These are phyloP conservation scores for Trachelus iudaicus DNA, from an alignment of 2,888 invertebrate genomes.

Conservation along the genomic window DNA sequence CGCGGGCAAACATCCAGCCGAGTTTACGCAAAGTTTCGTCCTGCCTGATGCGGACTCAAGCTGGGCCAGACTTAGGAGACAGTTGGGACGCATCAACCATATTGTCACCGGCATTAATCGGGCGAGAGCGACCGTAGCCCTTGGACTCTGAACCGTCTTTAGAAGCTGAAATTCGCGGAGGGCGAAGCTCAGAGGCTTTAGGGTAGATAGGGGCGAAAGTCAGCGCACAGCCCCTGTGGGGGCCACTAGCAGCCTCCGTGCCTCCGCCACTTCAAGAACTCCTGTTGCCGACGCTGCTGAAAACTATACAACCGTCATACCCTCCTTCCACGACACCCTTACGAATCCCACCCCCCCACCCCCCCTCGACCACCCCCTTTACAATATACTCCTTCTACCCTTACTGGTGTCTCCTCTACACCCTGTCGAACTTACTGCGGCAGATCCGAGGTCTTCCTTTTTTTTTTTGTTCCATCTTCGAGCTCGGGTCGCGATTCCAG, in stretches of 20 bases:
- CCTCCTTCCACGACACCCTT: background rate
- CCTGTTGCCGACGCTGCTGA: constrained; percentile 60
- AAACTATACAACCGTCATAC: constrained; percentile 48
- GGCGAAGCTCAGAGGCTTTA: constrained; percentile 27
- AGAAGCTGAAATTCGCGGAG: constrained; percentile 15
- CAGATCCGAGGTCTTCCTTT: background rate
- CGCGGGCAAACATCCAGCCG: constrained; percentile 17
- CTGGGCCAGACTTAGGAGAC: constrained; percentile 34
- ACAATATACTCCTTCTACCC: background rate
- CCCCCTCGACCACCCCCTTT: no score
- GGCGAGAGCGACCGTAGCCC: constrained; percentile 3
- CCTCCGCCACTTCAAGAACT: constrained; percentile 55
- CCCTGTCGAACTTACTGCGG: background rate
- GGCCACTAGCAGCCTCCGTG: constrained; percentile 54
- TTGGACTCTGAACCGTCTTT: constrained; percentile 12
- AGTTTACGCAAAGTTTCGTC: constrained; percentile 7
- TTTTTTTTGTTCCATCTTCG: background rate
- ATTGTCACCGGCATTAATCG: constrained; percentile 41
- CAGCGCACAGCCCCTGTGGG: constrained; percentile 62
- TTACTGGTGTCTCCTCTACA: background rate
- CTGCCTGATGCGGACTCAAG: background rate
- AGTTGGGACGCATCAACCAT: constrained; percentile 36
- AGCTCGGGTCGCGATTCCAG: background rate
- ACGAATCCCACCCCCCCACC: background rate
- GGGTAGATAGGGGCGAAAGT: constrained; percentile 47